Evolutionary conservation across 2,113 vertebrate genomes (phyloP).

Genomic region (Dendrocopos noguchii): DNA sequence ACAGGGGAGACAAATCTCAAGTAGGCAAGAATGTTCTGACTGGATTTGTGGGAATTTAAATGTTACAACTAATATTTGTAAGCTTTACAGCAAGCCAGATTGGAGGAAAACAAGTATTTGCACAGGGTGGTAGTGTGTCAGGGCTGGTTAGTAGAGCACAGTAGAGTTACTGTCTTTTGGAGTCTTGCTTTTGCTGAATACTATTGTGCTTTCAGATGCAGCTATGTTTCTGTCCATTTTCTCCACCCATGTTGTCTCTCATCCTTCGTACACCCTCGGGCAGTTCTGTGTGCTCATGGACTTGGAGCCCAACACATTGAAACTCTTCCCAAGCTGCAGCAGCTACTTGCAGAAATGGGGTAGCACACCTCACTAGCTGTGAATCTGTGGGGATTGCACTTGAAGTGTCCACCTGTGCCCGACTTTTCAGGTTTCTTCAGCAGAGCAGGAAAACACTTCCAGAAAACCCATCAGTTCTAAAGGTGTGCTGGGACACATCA

Average conservation of each 20-base stretch:
- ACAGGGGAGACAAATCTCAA: neutral
- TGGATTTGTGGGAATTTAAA: neutral
- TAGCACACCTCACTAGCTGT: rapidly evolving
- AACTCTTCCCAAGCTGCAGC: neutral
- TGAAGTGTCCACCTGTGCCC: neutral
- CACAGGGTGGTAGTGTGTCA: neutral
- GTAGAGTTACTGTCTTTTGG: neutral
- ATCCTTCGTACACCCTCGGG: neutral
- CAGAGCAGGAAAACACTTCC: neutral
- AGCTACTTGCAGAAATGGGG: neutral
- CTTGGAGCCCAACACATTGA: neutral
- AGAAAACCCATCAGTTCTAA: neutral
- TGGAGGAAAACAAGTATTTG: neutral
- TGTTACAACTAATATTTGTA: neutral
- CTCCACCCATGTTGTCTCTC: neutral
- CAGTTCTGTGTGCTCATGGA: neutral
- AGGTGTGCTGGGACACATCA: neutral
- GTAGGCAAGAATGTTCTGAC: neutral
- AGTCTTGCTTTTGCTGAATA: neutral
- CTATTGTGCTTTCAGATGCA: neutral
- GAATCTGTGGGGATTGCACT: neutral
- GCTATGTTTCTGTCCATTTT: neutral
- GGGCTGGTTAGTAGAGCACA: neutral
- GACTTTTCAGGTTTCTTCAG: neutral
- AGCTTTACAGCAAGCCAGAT: neutral